Evolutionary conservation across 2,888 invertebrate species (phyloP).

Genomic region (Tupiocoris notatus): DNA sequence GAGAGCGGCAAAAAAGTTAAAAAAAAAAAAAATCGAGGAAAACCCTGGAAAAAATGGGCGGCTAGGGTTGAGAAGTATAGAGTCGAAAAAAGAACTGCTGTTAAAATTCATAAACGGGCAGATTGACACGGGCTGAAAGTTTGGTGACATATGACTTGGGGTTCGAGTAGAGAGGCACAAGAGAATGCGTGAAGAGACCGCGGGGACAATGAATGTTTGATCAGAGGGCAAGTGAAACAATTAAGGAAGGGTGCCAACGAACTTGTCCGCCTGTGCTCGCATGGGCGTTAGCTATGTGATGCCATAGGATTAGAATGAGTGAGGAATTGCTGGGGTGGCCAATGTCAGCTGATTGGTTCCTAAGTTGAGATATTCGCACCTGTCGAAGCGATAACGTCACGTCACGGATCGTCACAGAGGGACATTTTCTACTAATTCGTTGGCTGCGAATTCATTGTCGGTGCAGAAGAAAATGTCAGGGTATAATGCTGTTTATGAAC

Average conservation of each 20-base stretch:
- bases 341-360: neutral
- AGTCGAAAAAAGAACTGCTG: neutral
- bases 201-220: slow-evolving; percentile 13
- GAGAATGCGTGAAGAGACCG: neutral
- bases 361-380: neutral
- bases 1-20: neutral
- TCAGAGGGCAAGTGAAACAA: slow-evolving; percentile 4
- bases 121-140: neutral
- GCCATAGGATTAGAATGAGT: neutral
- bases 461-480: no score
- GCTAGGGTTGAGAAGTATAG: neutral
- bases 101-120: slow-evolving; percentile 1
- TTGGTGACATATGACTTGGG: slow-evolving; percentile 3
- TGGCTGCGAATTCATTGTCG: neutral
- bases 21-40: neutral
- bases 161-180: neutral
- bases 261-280: neutral
- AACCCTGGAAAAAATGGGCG: neutral
- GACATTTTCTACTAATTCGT: neutral
- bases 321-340: neutral
- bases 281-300: neutral
- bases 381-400: neutral
- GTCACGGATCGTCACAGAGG: neutral
- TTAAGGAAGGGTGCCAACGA: slow-evolving; percentile 11
- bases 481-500: no score